Evolutionary conservation across 1,140 invertebrate genomes (phyloP).

Genomic region (Tenebrio molitor): DNA sequence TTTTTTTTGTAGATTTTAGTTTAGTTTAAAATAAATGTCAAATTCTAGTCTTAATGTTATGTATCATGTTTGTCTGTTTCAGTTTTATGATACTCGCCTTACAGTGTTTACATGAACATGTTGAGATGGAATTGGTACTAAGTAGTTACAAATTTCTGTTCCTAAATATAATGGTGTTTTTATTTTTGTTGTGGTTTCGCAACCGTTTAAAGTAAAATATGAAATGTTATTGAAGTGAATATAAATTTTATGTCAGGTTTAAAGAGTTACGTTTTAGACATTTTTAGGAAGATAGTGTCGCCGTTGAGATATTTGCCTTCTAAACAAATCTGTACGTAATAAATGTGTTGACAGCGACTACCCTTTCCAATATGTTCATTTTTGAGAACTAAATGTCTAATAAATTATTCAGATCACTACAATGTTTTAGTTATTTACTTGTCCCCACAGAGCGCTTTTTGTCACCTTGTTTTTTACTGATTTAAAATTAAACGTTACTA

Average conservation of each 20-base stretch:
- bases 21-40: not conserved
- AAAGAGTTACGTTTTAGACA: constrained; percentile 10
- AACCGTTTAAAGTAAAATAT: not conserved
- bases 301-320: not conserved
- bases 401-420: too few relatives aligned
- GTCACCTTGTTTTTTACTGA: too few relatives aligned
- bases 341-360: too few relatives aligned
- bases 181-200: not conserved
- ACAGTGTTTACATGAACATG: not conserved
- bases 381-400: too few relatives aligned
- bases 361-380: too few relatives aligned
- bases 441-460: too few relatives aligned
- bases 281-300: not conserved
- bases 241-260: constrained; percentile 34
- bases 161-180: not conserved
- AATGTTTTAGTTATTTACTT: too few relatives aligned
- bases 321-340: too few relatives aligned
- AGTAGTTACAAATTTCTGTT: constrained; percentile 28
- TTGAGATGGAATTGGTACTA: constrained; percentile 21
- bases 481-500: too few relatives aligned
- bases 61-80: not conserved
- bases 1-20: constrained; percentile 1
- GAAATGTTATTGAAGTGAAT: constrained; percentile 15
- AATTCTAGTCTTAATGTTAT: constrained; percentile 25
- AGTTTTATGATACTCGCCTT: constrained; percentile 15